Evolutionary conservation across 2,797 vertebrate species (phyloP).

Genomic region (Dermochelys coriacea): DNA sequence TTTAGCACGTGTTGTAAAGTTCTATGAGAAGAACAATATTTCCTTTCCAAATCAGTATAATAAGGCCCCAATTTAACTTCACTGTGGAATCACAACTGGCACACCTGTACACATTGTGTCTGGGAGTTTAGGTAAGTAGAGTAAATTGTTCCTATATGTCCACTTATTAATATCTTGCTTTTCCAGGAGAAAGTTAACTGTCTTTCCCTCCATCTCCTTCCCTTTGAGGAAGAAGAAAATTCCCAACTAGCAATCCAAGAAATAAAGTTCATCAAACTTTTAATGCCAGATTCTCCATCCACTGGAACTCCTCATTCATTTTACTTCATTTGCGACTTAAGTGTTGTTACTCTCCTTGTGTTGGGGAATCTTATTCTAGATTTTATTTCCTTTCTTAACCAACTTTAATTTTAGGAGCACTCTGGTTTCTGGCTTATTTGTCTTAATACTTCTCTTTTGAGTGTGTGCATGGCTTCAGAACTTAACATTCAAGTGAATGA

Average conservation of each 20-base stretch:
- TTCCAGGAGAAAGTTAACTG: not conserved
- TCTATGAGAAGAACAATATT: not conserved
- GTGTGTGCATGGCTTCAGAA: not conserved
- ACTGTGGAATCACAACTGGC: not conserved
- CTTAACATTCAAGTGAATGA: not conserved
- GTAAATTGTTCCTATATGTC: not conserved
- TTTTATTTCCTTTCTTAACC: not conserved
- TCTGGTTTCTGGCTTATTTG: not conserved
- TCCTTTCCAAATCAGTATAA: not conserved
- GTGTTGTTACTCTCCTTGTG: not conserved
- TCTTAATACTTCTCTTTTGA: not conserved
- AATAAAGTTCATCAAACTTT: not conserved
- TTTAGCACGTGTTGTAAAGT: not conserved
- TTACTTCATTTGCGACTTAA: not conserved
- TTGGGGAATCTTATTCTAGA: not conserved
- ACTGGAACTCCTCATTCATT: not conserved
- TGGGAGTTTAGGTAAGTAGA: not conserved
- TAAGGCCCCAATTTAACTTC: not conserved
- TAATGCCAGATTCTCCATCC: not conserved
- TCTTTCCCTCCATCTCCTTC: not conserved
- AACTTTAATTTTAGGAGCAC: not conserved
- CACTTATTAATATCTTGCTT: not conserved
- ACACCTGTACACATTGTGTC: not conserved
- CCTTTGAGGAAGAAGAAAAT: not conserved
- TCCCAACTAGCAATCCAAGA: not conserved